Percentiles rank a stretch among this genome's conserved stretches.
phyloP scores from a whole-genome alignment of 2,113 vertebrate genomes.

The Nesoenas mayeri region DNA sequence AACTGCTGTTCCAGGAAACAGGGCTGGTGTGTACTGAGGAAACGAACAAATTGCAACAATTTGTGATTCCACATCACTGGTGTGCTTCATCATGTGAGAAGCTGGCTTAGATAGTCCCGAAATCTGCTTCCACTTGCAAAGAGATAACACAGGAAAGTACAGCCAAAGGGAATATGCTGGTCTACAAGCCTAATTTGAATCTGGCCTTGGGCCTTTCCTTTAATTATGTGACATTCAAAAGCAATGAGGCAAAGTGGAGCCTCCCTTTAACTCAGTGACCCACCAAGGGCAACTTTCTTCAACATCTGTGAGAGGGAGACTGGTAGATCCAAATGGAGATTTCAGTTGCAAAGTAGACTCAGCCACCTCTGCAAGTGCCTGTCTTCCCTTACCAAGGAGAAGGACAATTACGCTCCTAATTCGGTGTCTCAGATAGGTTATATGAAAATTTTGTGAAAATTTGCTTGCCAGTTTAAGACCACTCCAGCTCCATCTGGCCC shows the following conservation, averaged over 20 bases:
- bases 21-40: background rate
- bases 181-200: background rate
- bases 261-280: background rate
- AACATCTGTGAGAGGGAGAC: background rate
- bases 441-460: background rate
- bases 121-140: conserved; percentile 59
- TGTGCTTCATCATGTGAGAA: conserved; percentile 39
- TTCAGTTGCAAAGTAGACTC: background rate
- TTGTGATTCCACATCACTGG: conserved; percentile 19
- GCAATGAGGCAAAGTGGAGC: background rate
- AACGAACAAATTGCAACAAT: conserved; percentile 50
- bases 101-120: background rate
- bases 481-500: background rate
- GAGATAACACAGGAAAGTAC: conserved; percentile 46
- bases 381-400: background rate
- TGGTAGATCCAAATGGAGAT: background rate
- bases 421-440: background rate
- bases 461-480: background rate
- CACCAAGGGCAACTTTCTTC: background rate
- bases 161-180: conserved; percentile 42
- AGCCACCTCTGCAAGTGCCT: background rate
- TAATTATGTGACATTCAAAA: conserved; percentile 19
- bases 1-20: conserved; percentile 51
- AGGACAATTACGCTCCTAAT: background rate
- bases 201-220: conserved; percentile 15